phyloP scores from a whole-genome alignment of 1,140 invertebrate species.

The Philopotamus ludificatus region DNA sequence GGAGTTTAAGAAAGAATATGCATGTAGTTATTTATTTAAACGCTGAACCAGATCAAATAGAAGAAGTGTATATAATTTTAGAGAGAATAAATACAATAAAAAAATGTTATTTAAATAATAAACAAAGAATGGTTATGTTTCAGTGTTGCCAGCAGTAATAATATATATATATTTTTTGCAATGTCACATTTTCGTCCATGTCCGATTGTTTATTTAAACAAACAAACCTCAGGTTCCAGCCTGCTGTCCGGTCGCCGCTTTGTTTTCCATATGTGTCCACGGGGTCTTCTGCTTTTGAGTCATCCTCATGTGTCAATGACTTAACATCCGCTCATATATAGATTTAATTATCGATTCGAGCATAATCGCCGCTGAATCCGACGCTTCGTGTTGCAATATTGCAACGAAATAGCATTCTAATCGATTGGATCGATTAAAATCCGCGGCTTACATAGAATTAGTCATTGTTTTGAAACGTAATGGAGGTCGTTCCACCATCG shows the following conservation, averaged over 20 bases:
- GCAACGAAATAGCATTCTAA: background rate
- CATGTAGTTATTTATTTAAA: no score
- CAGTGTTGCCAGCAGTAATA: no score
- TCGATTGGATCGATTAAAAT: background rate
- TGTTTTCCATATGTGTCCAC: constrained; percentile 1
- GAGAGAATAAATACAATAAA: no score
- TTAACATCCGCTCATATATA: background rate
- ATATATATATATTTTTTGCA: no score
- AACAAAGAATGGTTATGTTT: no score
- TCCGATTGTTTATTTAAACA: no score
- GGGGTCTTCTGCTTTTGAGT: constrained; percentile 1
- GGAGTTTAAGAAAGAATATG: no score
- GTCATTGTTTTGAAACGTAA: background rate
- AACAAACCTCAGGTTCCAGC: background rate
- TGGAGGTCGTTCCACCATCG: background rate
- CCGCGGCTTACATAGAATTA: background rate
- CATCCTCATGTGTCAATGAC: background rate
- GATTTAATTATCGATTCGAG: background rate
- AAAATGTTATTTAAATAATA: no score
- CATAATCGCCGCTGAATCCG: background rate
- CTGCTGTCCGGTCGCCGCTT: background rate
- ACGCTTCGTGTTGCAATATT: background rate
- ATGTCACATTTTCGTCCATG: no score
- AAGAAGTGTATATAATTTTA: no score
- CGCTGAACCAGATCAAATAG: no score